These are phyloP conservation scores for Temnothorax ravouxi DNA, from an alignment of 2,888 invertebrate species.

Conservation along the genomic window DNA sequence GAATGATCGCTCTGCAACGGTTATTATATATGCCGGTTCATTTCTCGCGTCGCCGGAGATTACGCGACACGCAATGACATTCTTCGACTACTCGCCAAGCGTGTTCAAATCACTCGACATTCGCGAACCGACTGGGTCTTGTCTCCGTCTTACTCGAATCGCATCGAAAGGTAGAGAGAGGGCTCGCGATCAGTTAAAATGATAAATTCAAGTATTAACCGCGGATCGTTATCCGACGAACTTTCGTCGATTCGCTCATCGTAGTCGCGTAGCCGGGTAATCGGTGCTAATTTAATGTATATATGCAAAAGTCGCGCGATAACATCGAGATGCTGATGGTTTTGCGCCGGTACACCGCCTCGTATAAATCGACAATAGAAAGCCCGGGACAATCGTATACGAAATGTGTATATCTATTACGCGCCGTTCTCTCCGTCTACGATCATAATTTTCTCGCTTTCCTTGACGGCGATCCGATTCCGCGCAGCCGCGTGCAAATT, in stretches of 20 bases:
- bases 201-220: background rate
- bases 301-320: constrained; percentile 23
- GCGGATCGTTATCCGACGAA: background rate
- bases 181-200: background rate
- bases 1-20: constrained; percentile 29
- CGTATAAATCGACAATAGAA: constrained; percentile 27
- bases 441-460: constrained; percentile 57
- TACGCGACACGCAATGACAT: background rate
- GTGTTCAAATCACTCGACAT: background rate
- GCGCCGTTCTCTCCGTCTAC: constrained; percentile 42
- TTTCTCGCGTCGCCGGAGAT: constrained; percentile 5
- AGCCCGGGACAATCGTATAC: background rate
- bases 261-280: background rate
- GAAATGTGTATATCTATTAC: constrained; percentile 35
- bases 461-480: constrained; percentile 71
- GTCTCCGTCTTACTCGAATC: background rate
- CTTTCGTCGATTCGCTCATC: constrained; percentile 5
- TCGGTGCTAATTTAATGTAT: background rate
- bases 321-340: background rate
- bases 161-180: background rate
- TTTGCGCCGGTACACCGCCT: background rate
- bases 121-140: background rate
- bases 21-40: constrained; percentile 58
- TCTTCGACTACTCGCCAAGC: background rate
- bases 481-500: constrained; percentile 41